Base-by-base conservation (phyloP, 1,140 invertebrate genomes). In the Plectrocnemia conspersa region DNA sequence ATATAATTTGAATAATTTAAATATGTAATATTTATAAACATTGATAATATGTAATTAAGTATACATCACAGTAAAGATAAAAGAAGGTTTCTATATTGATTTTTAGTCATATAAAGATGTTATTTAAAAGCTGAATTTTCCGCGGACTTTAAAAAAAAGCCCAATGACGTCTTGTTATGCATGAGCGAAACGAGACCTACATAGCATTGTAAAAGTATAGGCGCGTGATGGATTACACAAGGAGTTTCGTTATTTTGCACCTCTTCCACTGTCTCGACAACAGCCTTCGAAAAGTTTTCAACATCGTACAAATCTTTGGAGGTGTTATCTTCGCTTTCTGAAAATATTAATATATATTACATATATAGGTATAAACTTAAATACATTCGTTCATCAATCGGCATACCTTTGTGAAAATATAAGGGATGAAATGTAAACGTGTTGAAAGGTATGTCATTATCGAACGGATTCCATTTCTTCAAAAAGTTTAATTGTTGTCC, bases 401-500 rank as follows among this genome's bases (percentile, higher is more conserved):
- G 54, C 6, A 53, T 78, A 85, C 84, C 83, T 80, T 84, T 84
- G 66, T 87, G 83, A 79, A 85, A 89, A 62, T 81, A 80, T 32
- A 91, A 75, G 6, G 89, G 89, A 75, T 92, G 90, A 56, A 85
- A 89, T 1, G 85, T 79, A 57, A 87, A 85, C 1, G 88, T 91
- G 4, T 82, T 71, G 69, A 82, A 89, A 0, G 89, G 89, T 58
- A 91, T 85, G 42, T 86, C 79, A 53, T 81, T 80, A 55, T 80
- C 81, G 72, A 89, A 91, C 1, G 89, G 89, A 69, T 93, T 93
- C 90, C 90, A 93, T 56, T 82, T 82, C 58, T 86, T 84, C 48
- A 80, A 75, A 61, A 89, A 75, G 1, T 81, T 71, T 16, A 88
- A 63, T 1, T 83, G 79, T 63, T 83, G 72, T 0, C 82, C 83